These are phyloP conservation scores for Vesta saturnalis DNA, from an alignment of 2,888 invertebrate species.

Conservation along the genomic window DNA sequence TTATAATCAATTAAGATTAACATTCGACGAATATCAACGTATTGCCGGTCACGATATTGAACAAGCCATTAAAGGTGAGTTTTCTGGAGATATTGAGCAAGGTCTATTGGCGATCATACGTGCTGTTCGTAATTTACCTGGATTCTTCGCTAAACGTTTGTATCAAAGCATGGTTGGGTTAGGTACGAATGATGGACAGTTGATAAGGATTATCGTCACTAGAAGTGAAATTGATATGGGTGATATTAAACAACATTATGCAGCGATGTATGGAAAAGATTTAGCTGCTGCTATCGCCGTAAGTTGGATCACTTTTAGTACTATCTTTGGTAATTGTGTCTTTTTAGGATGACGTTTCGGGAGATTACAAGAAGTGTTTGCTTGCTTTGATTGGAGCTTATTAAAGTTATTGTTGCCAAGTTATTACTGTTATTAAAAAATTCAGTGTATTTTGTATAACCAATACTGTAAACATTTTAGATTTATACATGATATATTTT, in stretches of 20 bases:
- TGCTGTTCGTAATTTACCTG: conserved; percentile 80
- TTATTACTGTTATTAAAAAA: not conserved
- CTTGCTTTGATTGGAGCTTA: conserved; percentile 71
- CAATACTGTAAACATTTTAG: not conserved
- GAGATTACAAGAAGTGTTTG: conserved; percentile 87
- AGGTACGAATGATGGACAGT: conserved; percentile 87
- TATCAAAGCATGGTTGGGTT: conserved; percentile 90
- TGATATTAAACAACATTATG: conserved; percentile 84
- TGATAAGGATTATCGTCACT: conserved; percentile 87
- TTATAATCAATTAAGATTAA: conserved; percentile 69
- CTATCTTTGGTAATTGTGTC: conserved; percentile 40
- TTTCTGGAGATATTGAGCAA: conserved; percentile 84
- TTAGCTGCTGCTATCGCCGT: conserved; percentile 85
- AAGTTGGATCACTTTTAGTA: conserved; percentile 31
- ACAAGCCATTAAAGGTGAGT: conserved; percentile 82
- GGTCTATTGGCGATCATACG: conserved; percentile 84
- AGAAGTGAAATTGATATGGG: conserved; percentile 86
- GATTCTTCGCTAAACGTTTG: conserved; percentile 87
- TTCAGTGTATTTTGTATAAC: too few relatives aligned
- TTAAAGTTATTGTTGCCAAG: conserved; percentile 14
- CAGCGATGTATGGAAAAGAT: conserved; percentile 76
- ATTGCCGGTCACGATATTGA: conserved; percentile 83
- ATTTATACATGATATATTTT: not conserved
- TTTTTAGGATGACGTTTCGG: conserved; percentile 83
- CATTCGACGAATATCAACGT: conserved; percentile 73